These are phyloP conservation scores for Hirtodrosophila trivittata DNA, from an alignment of 2,888 invertebrate species.

Conservation along the genomic window DNA sequence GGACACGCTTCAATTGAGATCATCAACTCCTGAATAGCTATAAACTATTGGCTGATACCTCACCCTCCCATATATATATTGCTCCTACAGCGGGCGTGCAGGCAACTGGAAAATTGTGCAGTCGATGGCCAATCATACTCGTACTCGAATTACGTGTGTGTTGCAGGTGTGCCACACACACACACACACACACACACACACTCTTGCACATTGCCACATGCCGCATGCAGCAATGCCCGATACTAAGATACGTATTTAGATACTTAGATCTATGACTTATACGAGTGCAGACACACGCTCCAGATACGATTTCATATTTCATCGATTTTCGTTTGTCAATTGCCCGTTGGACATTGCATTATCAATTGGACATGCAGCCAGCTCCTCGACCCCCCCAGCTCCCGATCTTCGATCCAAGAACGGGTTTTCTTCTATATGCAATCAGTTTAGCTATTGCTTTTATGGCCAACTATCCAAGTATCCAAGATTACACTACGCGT, in stretches of 20 bases:
- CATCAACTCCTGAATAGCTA: constrained; percentile 54
- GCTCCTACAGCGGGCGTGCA: constrained; percentile 27
- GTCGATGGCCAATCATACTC: constrained; percentile 43
- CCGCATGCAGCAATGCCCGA: constrained; percentile 33
- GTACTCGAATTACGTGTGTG: constrained; percentile 31
- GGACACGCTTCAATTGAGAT: constrained; percentile 69
- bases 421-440: constrained; percentile 59
- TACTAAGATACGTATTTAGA: constrained; percentile 28
- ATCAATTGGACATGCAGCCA: constrained; percentile 56
- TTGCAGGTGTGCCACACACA: constrained; percentile 62
- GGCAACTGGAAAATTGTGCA: constrained; percentile 76
- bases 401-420: constrained; percentile 46
- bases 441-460: constrained; percentile 35
- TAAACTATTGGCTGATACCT: constrained; percentile 12
- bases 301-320: constrained; percentile 61
- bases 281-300: constrained; percentile 30
- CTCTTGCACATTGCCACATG: constrained; percentile 59
- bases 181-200: neutral
- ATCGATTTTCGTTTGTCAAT: constrained; percentile 73
- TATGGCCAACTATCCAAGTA: constrained; percentile 43
- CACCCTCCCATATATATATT: neutral
- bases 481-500: constrained; percentile 21
- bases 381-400: constrained; percentile 9
- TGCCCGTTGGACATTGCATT: constrained; percentile 59
- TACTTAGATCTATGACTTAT: constrained; percentile 18